Conservation (phyloP, 2,113 vertebrate species). For the Hydropotes inermis region DNA sequence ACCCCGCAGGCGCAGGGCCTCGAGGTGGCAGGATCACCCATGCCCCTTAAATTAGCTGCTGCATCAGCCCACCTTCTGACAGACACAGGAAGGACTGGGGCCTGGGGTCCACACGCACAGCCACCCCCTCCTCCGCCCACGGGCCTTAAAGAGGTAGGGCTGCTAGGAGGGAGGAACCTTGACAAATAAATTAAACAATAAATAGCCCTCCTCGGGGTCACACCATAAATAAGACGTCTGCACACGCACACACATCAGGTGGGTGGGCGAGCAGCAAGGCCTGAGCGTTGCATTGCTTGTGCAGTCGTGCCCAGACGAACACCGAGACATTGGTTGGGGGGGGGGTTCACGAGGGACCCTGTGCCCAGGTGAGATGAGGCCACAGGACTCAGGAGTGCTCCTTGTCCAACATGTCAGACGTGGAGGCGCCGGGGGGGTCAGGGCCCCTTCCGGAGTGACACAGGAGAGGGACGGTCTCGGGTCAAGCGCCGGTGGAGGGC, state of each 20-base stretch:
- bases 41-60: constrained; percentile 90
- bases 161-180: constrained; percentile 68
- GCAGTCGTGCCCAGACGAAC: constrained; percentile 25
- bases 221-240: constrained; percentile 90
- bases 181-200: constrained; percentile 97
- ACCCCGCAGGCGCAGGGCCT: neutral
- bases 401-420: neutral
- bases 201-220: constrained; percentile 91
- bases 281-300: constrained; percentile 62
- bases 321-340: neutral
- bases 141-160: constrained; percentile 79
- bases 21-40: constrained; percentile 75
- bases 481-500: constrained; percentile 81
- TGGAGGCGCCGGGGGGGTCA: neutral
- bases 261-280: neutral
- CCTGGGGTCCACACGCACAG: neutral
- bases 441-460: neutral
- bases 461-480: constrained; percentile 75
- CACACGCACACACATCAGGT: too few species aligned
- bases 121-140: neutral
- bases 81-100: constrained; percentile 64
- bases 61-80: constrained; percentile 86
- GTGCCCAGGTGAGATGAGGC: neutral
- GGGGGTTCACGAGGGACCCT: neutral
- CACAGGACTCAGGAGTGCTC: neutral